Evolutionary conservation across 2,888 invertebrate species (phyloP).

Genomic region (Drosophila eohydei): DNA sequence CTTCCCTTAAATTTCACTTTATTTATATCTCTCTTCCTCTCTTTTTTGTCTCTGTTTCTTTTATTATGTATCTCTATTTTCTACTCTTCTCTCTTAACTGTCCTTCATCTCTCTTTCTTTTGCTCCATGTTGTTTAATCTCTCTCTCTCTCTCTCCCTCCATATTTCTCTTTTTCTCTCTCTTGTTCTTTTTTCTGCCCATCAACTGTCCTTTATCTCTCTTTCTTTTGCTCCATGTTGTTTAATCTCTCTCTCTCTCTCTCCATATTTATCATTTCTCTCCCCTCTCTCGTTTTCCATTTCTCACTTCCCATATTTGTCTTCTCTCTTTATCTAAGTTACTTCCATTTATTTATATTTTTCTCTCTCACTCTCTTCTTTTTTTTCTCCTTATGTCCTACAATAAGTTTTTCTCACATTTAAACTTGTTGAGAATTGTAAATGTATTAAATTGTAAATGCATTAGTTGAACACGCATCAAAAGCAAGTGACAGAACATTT

Average conservation of each 20-base stretch:
- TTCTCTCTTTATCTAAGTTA: no score
- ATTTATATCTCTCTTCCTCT: neutral
- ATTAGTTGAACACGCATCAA: neutral
- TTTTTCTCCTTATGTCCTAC: neutral
- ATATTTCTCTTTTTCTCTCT: neutral
- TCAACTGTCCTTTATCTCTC: neutral
- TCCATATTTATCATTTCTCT: no score
- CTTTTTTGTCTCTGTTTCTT: neutral
- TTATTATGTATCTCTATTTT: neutral
- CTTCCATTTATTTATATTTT: no score
- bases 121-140: neutral
- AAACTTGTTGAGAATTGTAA: neutral
- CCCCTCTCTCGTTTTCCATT: no score
- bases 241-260: neutral
- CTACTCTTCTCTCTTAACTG: neutral
- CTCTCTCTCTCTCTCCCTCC: neutral
- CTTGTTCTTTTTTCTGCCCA: no score
- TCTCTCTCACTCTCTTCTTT: neutral
- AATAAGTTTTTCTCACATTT: neutral
- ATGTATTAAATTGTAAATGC: neutral
- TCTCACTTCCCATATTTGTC: neutral
- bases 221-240: neutral
- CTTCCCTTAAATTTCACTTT: neutral
- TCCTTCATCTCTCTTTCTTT: neutral
- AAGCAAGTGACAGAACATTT: slow-evolving; percentile 3